Base-by-base conservation (phyloP, 1,140 invertebrate species). In the Penaeus indicus region DNA sequence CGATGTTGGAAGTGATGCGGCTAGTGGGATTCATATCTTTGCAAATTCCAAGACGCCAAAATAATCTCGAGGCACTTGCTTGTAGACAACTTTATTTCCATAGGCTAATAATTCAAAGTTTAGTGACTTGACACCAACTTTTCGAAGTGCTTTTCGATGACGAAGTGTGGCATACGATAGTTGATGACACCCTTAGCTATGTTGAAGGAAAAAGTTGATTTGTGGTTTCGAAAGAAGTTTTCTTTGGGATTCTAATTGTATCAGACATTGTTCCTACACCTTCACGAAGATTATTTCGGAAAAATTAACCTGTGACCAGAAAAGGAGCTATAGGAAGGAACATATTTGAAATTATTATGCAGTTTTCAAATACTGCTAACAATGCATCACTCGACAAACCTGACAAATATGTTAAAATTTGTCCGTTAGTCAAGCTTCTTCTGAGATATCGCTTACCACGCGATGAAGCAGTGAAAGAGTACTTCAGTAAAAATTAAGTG, bases 281-380 rank as follows among this genome's bases (percentile, higher is more conserved):
- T 32, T 85, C 83, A 85, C 27, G 11, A 64, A 83, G 61, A 83
- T 25, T 38, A n/a, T 83, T 83, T 83, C 32, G 64, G 79, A n/a
- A 85, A 47, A 42, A 84, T 18, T 75, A 0, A 1, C 32, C 2
- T 32, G 2, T 32, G 32, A 32, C 32, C 32, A 32, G 32, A 32
- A 32, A 32, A 32, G 32, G 2, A 1, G 32, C 32, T 32, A 32
- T 32, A 32, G 32, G 32, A 32, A 32, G 32, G 32, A 32, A 32
- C 32, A 32, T 32, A 32, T 32, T 32, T 32, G 32, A 32, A 32
- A 32, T 32, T 32, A 32, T 32, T 32, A 32, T 32, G 32, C 32
- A 32, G 32, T 32, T 32, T 32, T 32, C 32, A 64, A 13, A 27
- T 85, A 10, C 75, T 10, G 47, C 81, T 21, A n/a, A 63, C 18